phyloP scores from a whole-genome alignment of 2,888 invertebrate species.

The Dioctria rufipes region DNA sequence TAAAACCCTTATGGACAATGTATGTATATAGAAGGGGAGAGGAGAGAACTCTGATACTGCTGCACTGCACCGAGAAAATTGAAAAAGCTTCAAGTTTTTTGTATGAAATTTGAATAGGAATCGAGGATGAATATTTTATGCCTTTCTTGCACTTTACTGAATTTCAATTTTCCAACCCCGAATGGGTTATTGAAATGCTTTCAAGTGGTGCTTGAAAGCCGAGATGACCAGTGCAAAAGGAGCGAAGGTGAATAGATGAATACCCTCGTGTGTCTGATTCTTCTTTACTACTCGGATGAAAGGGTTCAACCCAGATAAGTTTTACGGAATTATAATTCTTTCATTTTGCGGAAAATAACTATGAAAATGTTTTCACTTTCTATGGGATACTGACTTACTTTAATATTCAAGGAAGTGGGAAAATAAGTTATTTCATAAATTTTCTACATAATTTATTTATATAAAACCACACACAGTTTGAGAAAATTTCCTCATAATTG shows the following conservation, averaged over 20 bases:
- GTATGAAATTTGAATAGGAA: slow-evolving; percentile 48
- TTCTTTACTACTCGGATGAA: too few species aligned
- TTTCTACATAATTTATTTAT: too few species aligned
- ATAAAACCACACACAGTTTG: too few species aligned
- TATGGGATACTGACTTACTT: too few species aligned
- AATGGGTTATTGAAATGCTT: slow-evolving; percentile 37
- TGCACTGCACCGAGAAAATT: slow-evolving; percentile 26
- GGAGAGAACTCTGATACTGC: slow-evolving; percentile 12
- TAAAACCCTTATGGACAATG: background rate
- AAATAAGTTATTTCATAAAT: too few species aligned
- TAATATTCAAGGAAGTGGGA: too few species aligned
- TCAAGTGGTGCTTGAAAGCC: slow-evolving; percentile 20
- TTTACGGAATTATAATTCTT: too few species aligned
- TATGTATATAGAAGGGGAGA: too few species aligned
- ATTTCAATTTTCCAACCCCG: slow-evolving; percentile 29
- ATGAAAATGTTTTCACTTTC: too few species aligned
- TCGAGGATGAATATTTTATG: slow-evolving; percentile 48
- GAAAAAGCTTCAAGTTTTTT: slow-evolving; percentile 35
- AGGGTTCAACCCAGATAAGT: too few species aligned
- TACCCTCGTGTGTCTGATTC: background rate
- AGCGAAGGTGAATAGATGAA: background rate
- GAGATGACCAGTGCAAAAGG: slow-evolving; percentile 31
- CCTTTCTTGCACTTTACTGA: slow-evolving; percentile 28
- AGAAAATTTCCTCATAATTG: too few species aligned
- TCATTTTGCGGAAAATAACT: too few species aligned